A percentile compares a stretch with the other conserved stretches of the same genome.
Evolutionary conservation across 2,888 invertebrate genomes (phyloP).

Genomic region (Ecliptopera silaceata): DNA sequence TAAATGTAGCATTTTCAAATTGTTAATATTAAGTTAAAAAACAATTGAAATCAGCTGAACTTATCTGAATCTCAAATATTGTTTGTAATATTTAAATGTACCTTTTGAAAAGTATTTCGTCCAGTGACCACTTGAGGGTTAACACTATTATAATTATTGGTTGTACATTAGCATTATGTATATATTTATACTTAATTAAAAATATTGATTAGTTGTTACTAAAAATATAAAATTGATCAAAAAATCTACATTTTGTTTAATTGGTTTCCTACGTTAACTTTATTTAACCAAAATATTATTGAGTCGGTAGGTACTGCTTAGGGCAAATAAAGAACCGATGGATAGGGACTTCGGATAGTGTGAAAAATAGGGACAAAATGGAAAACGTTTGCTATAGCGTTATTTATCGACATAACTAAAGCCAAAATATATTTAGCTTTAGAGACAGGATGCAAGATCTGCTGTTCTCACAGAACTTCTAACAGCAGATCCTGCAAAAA

Average conservation of each 20-base stretch:
- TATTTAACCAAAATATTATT: no score
- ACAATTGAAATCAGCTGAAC: slow-evolving; percentile 79
- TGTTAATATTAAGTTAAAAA: slow-evolving; percentile 66
- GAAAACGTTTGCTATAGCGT: no score
- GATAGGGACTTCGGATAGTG: no score
- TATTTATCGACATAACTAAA: no score
- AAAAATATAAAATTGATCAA: slow-evolving; percentile 81
- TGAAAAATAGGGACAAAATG: no score
- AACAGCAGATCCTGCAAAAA: no score
- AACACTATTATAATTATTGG: slow-evolving; percentile 68
- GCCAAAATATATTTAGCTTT: no score
- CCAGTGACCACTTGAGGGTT: slow-evolving; percentile 70
- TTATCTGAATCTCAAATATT: slow-evolving; percentile 78
- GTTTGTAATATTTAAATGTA: slow-evolving; percentile 68
- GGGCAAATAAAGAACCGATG: no score
- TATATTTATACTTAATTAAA: slow-evolving; percentile 75
- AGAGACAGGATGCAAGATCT: no score
- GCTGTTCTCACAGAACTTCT: no score
- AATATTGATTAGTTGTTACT: slow-evolving; percentile 83
- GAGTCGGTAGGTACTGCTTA: no score
- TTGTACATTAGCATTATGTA: slow-evolving; percentile 79
- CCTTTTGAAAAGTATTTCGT: slow-evolving; percentile 77
- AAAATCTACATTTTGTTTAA: slow-evolving; percentile 46
- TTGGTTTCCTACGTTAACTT: slow-evolving; percentile 6
- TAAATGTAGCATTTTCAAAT: slow-evolving; percentile 71